Evolutionary conservation across 1,140 invertebrate species (phyloP), one percentile per base, ranked within the genome.

Genomic region (Nephotettix cincticeps): DNA sequence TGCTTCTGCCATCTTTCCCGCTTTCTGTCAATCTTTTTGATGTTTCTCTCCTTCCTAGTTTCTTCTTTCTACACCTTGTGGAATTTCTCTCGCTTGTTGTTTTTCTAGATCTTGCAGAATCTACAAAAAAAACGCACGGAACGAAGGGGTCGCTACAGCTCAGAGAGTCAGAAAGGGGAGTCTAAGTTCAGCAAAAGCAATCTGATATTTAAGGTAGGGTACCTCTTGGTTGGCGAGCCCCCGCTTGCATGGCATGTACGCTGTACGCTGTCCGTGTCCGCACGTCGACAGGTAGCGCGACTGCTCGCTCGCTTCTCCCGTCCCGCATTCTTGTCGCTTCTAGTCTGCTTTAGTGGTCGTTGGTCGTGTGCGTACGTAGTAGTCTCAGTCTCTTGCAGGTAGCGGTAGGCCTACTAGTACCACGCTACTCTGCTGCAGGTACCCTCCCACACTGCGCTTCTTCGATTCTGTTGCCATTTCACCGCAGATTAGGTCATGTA

Each of bases 171-270:
- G 90, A 89, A 92, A 92, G 93, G 92, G 90, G 90, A 90, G 88
- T 84, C 84, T 81, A 89, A 89, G 89, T 89, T 89, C 90, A 93
- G 90, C 87, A 94, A 94, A 93, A 94, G 91, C 91, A 93, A 93
- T 91, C 91, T 94, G 88, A 94, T 95, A 90, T 93, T 94, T 90
- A 94, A 95, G 93, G 93, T 95, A 95, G 94, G 93, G 93, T 95
- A 95, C 89, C 89, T 85, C 66, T 67, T 67, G 64, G 64, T 67
- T 70, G 69, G 69, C 56, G 69, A 25, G 51, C 30, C 58, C 51
- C 32, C 21, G 56, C 69, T 51, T 51, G 64, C 64, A 43, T 40
- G 32, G 64, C 64, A 67, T 67, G 64, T 4, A 17, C 32, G 27
- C 63, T 28, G 23, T 56, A 11, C 40, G 40, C 40, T 43, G n/a